Base-by-base conservation (phyloP, 2,113 vertebrate genomes). In the Xenus cinereus region DNA sequence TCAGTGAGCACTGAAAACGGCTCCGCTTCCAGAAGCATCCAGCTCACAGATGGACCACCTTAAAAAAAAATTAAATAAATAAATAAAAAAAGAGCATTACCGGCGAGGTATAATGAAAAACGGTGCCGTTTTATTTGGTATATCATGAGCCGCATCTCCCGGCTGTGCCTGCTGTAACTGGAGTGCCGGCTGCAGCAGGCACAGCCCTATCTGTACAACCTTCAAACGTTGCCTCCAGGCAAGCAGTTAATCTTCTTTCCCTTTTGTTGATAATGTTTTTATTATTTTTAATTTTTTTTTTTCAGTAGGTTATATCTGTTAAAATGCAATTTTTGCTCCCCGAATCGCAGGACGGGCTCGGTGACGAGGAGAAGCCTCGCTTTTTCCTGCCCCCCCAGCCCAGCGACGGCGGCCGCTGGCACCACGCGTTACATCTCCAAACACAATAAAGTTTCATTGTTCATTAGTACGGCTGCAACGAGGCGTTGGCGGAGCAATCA, bases 351-450 rank as follows among this genome's bases (percentile, higher is more conserved):
- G 66, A 51, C 4, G 4, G 32, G 48, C 45, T 78, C 35, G 3
- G 9, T 8, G 51, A n/a, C 33, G 7, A 74, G 84, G 51, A 75
- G 66, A 27, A 90, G 41, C 51, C 62, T 33, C 17, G 1, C 35
- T 39, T 71, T 66, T 28, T 16, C 27, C 72, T 6, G 0, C 17
- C 24, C 17, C 17, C 32, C 75, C 45, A 53, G 37, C 57, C 41
- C n/a, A 3, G 53, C 2, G 12, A 35, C 3, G 1, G 32, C 5
- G 0, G n/a, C 41, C 3, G 5, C 21, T 6, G 1, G 46, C 23
- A 16, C 41, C 33, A 4, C 2, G 1, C 19, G 8, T 22, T 12
- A 21, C 22, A 6, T 45, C 50, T 45, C 75, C 12, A 45, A 77
- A 88, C 50, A 23, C 48, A 27, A 35, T 57, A 22, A 79, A 39